Conservation (phyloP, 2,888 invertebrate genomes). For the Eristalinus aeneus region DNA sequence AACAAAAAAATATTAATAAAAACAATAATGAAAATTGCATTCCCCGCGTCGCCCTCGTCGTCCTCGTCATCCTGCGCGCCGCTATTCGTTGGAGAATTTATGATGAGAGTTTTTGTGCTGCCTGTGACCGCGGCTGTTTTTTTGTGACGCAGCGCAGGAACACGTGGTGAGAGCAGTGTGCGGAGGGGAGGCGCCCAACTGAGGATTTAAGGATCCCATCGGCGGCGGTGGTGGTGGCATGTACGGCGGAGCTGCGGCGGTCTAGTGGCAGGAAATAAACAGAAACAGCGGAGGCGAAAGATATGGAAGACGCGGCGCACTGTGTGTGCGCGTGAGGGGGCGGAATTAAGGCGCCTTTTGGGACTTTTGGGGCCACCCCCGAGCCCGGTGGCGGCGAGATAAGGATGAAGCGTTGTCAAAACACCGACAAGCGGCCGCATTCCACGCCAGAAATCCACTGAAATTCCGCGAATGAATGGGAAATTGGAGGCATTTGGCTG, state of each 20-base stretch:
- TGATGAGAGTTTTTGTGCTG: slow-evolving; percentile 30
- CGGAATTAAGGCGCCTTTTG: slow-evolving; percentile 9
- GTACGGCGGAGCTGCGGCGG: background rate
- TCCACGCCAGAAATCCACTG: background rate
- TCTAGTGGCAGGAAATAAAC: background rate
- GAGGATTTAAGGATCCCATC: slow-evolving; percentile 36
- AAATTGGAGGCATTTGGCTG: background rate
- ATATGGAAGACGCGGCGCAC: slow-evolving; percentile 23
- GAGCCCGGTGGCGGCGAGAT: background rate
- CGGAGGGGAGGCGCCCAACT: slow-evolving; percentile 12
- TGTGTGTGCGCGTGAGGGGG: background rate
- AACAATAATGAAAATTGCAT: slow-evolving; percentile 68
- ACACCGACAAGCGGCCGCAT: background rate
- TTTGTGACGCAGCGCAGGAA: background rate
- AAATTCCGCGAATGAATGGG: background rate
- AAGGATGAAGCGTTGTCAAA: background rate
- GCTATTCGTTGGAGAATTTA: slow-evolving; percentile 51
- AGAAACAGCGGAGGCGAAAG: background rate
- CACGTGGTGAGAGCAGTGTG: slow-evolving; percentile 23
- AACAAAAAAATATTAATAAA: slow-evolving; percentile 33
- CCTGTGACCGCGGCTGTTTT: background rate
- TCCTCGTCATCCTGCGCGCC: no score
- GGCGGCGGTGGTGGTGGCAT: background rate
- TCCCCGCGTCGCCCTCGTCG: background rate
- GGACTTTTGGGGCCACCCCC: background rate